phyloP scores from a whole-genome alignment of 2,113 vertebrate genomes.

The Phalacrocorax brasilianus region DNA sequence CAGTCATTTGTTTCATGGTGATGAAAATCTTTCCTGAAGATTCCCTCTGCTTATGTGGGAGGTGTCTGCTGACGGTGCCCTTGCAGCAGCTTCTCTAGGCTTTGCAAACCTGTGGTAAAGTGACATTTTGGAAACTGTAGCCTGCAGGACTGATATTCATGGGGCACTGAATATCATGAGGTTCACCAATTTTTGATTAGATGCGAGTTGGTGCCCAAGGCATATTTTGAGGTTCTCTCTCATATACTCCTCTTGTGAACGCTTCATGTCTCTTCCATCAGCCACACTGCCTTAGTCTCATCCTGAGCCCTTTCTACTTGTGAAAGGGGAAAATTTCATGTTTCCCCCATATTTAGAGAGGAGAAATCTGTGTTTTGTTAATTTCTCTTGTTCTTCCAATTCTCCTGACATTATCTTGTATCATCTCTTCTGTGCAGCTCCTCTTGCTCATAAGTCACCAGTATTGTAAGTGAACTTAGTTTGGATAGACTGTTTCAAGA shows the following conservation, averaged over 20 bases:
- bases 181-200: neutral
- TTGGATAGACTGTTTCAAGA: neutral
- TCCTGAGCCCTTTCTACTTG: neutral
- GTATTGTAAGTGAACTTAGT: neutral
- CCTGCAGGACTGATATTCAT: fast-evolving
- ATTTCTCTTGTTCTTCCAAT: neutral
- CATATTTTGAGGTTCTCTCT: neutral
- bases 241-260: neutral
- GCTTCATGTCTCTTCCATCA: neutral
- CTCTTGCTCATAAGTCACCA: neutral
- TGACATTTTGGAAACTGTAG: fast-evolving
- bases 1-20: neutral
- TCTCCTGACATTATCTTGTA: neutral
- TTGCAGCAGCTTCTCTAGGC: neutral
- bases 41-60: neutral
- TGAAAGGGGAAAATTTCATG: neutral
- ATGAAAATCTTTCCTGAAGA: neutral
- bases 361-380: neutral
- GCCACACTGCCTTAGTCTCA: neutral
- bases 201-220: neutral
- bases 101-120: neutral
- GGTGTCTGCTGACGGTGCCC: neutral
- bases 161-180: neutral
- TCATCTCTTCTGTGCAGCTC: neutral
- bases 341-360: neutral